A percentile compares a stretch with the other conserved stretches of the same genome.
Evolutionary conservation across 2,888 invertebrate species (phyloP).

Genomic region (Phaedon cochleariae): DNA sequence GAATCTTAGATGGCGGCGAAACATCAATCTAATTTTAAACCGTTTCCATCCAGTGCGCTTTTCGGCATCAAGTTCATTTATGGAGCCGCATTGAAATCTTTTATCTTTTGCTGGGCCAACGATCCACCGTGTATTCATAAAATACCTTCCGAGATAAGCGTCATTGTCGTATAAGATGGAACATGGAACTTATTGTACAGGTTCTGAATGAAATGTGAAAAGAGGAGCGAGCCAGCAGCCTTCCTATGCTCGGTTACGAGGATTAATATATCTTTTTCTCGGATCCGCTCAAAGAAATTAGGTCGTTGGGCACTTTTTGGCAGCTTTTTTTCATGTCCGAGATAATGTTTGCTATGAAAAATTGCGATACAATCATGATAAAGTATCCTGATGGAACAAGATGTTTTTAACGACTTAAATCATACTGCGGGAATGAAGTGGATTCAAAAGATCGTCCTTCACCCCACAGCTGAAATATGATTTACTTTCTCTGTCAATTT

Average conservation of each 20-base stretch:
- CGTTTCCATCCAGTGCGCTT: not conserved
- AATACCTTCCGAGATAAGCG: not conserved
- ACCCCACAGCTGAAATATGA: too few relatives aligned
- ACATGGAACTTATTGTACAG: not conserved
- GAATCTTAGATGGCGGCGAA: not conserved
- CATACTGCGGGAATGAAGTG: too few relatives aligned
- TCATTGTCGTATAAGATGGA: slow-evolving; percentile 1
- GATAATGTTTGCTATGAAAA: not conserved
- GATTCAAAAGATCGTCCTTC: too few relatives aligned
- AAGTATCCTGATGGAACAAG: too few relatives aligned
- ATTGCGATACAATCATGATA: not conserved
- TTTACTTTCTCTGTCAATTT: too few relatives aligned
- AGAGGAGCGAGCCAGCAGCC: not conserved
- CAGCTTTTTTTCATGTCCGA: not conserved
- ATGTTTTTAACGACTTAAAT: too few relatives aligned
- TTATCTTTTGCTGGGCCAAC: not conserved
- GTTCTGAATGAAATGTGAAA: not conserved
- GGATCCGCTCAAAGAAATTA: not conserved
- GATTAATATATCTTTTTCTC: not conserved
- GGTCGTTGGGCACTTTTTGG: not conserved
- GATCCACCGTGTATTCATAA: not conserved
- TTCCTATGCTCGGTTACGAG: not conserved
- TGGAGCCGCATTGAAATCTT: not conserved
- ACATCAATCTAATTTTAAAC: not conserved
- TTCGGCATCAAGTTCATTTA: not conserved